phyloP scores from a whole-genome alignment of 2,797 vertebrate genomes.

The Muraenolepis orangiensis region DNA sequence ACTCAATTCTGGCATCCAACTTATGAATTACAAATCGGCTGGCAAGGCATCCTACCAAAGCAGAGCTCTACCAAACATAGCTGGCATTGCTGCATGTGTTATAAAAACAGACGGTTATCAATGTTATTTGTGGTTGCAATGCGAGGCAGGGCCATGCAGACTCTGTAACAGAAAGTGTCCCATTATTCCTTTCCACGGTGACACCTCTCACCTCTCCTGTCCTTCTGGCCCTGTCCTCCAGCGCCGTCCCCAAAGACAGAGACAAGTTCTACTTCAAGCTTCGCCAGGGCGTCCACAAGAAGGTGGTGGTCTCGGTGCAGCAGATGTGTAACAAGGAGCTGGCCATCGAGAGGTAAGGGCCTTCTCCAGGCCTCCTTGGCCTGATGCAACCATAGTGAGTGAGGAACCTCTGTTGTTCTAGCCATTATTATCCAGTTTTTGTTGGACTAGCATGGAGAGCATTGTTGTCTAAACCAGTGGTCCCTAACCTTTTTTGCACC shows the following conservation, averaged over 20 bases:
- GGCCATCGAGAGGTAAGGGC: slow-evolving; percentile 88
- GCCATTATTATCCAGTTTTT: background rate
- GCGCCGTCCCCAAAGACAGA: slow-evolving; percentile 94
- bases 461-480: background rate
- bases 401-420: background rate
- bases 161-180: too few relatives aligned
- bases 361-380: too few relatives aligned
- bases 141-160: background rate
- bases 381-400: background rate
- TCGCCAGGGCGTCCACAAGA: slow-evolving; percentile 92
- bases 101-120: background rate
- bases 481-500: too few relatives aligned
- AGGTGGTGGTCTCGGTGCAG: slow-evolving; percentile 89
- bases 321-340: slow-evolving; percentile 93
- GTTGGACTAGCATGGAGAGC: background rate
- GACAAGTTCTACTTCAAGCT: slow-evolving; percentile 97
- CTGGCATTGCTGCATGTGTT: background rate
- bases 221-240: slow-evolving; percentile 46
- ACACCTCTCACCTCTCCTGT: background rate
- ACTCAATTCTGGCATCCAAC: background rate
- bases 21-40: background rate
- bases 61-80: background rate
- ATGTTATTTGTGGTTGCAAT: background rate
- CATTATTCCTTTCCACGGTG: too few relatives aligned
- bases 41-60: too few relatives aligned